phyloP scores from a whole-genome alignment of 2,797 vertebrate species.

The Lacerta viridis region DNA sequence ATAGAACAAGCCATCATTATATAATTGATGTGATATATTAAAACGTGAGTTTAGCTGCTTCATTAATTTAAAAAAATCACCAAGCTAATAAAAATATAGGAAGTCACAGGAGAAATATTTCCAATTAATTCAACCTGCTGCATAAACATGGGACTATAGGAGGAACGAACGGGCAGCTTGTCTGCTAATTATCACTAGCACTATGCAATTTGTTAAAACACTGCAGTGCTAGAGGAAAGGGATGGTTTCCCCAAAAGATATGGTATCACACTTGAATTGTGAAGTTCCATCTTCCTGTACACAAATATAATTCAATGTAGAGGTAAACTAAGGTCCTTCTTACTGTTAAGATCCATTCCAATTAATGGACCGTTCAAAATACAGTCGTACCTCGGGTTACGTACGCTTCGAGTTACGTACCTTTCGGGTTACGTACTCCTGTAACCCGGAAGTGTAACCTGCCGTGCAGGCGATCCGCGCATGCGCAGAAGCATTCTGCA shows the following conservation, averaged over 20 bases:
- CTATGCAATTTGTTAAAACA: constrained; percentile 31
- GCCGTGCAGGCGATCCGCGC: too few species aligned
- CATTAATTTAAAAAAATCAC: constrained; percentile 54
- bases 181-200: constrained; percentile 43
- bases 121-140: constrained; percentile 34
- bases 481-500: too few species aligned
- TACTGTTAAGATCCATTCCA: neutral
- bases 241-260: constrained; percentile 34
- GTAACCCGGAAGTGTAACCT: too few species aligned
- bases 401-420: too few species aligned
- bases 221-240: neutral
- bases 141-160: constrained; percentile 23
- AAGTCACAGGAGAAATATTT: constrained; percentile 50
- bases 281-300: constrained; percentile 54
- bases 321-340: constrained; percentile 11
- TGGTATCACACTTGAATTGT: constrained; percentile 30
- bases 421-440: too few species aligned
- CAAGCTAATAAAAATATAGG: constrained; percentile 27
- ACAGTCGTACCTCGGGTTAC: too few species aligned
- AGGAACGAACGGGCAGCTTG: constrained; percentile 28
- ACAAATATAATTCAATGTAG: constrained; percentile 60
- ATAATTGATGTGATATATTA: constrained; percentile 62
- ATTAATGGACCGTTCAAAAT: neutral
- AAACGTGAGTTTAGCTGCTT: constrained; percentile 61
- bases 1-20: constrained; percentile 78